Evolutionary conservation across 2,888 invertebrate genomes (phyloP), one percentile per base, ranked within the genome.

Genomic region (Eilema sororculum): DNA sequence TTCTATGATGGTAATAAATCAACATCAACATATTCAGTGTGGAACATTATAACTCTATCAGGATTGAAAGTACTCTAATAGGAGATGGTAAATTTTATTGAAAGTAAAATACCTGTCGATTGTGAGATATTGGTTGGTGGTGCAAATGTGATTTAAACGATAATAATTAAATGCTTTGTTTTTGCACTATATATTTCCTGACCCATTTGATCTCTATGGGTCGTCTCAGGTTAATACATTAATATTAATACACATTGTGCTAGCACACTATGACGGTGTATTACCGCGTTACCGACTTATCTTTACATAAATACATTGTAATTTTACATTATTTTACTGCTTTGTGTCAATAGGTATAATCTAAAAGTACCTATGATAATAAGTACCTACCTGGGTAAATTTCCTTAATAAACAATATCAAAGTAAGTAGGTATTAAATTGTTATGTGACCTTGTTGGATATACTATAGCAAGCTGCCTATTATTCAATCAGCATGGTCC

Each of bases 221-320:
- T 62, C 62, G 24, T 25, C 56, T 24, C 2, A 61, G 41, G 65
- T 61, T 25, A 65, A 33, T 13, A 37, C 20, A 66, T 69, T 56
- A 61, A 66, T 66, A 57, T 57, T 65, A 22, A 65, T 28, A 33
- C 16, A 52, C 65, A 66, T 65, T 69, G 69, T 69, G n/a, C 30
- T 28, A 41, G 16, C 24, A 20, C 16, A 46, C 8, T 24, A 2
- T 30, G n/a, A 30, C 22, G 22, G 0, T 25, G 25, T 52, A 57
- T 20, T 22, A n/a, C 13, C 12, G 59, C 30, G 24, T 65, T 46
- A 28, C 9, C 60, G 33, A 56, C 46, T 61, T 60, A 33, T 30
- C 33, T 60, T 52, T 52, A 52, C 52, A 56, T 69, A 60, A 63
- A 68, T 68, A 9, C 63, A 63, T 67, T 67, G 24, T 59, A n/a